phyloP scores from a whole-genome alignment of 2,113 vertebrate genomes.

The Pogonocichla stellata region DNA sequence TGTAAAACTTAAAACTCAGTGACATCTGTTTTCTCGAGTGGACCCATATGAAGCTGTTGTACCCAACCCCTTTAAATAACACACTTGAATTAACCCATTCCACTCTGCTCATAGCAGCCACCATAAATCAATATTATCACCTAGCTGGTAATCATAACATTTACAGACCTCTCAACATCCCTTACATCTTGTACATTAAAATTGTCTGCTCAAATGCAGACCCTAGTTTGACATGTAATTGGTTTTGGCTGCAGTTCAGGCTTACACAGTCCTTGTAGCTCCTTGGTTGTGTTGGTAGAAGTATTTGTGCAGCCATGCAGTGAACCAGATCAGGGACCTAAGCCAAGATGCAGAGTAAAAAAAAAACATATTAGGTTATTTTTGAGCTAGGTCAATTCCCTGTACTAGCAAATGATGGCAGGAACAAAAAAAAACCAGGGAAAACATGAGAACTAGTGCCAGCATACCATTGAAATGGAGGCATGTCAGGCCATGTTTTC shows the following conservation, averaged over 20 bases:
- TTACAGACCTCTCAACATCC: conserved; percentile 13
- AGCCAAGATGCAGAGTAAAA: not conserved
- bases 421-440: not conserved
- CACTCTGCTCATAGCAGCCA: not conserved
- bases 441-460: not conserved
- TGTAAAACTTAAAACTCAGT: not conserved
- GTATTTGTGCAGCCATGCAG: conserved; percentile 18
- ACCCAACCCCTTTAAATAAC: not conserved
- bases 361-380: not conserved
- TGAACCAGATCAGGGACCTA: not conserved
- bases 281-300: conserved; percentile 21
- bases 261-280: not conserved
- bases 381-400: conserved; percentile 2
- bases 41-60: not conserved
- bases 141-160: conserved; percentile 17
- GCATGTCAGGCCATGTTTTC: conserved; percentile 8
- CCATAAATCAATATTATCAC: not conserved
- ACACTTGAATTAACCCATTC: not conserved
- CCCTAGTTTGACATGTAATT: conserved; percentile 8
- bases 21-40: not conserved
- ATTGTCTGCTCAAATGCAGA: not conserved
- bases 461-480: not conserved
- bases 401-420: not conserved
- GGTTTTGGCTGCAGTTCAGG: conserved; percentile 47
- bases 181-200: conserved; percentile 24